Percentiles rank a stretch among this genome's conserved stretches.
phyloP scores from a whole-genome alignment of 2,888 invertebrate genomes.

The Helobdella robusta region DNA sequence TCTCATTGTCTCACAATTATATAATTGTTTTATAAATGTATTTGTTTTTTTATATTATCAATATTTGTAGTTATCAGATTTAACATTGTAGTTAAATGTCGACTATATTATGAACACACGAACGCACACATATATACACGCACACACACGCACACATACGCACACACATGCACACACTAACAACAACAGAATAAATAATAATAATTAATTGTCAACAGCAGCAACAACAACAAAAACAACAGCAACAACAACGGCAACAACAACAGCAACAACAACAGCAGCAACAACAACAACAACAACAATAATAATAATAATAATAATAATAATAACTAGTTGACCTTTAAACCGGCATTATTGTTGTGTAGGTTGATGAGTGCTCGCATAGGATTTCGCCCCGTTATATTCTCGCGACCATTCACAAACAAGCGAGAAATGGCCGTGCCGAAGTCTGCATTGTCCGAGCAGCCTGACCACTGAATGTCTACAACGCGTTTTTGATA shows the following conservation, averaged over 20 bases:
- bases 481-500: constrained; percentile 1
- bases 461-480: constrained; percentile 82
- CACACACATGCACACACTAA: not conserved
- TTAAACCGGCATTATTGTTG: constrained; percentile 88
- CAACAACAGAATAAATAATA: not conserved
- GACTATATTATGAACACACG: no score
- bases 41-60: no score
- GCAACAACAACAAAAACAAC: not conserved
- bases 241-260: not conserved
- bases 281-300: not conserved
- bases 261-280: not conserved
- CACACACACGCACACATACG: not conserved
- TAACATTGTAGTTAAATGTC: no score
- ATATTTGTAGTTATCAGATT: no score
- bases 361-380: constrained; percentile 89
- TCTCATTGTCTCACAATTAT: no score
- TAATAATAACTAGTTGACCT: constrained; percentile 58
- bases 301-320: not conserved
- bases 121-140: not conserved
- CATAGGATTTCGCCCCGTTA: constrained; percentile 77
- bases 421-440: constrained; percentile 72
- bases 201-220: no score
- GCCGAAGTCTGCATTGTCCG: constrained; percentile 66
- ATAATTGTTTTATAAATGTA: no score
- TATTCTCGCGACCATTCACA: constrained; percentile 76